Percentiles rank a stretch among this genome's conserved stretches.
phyloP scores from a whole-genome alignment of 1,140 invertebrate genomes.

The Ceratoteleas bidentatus region DNA sequence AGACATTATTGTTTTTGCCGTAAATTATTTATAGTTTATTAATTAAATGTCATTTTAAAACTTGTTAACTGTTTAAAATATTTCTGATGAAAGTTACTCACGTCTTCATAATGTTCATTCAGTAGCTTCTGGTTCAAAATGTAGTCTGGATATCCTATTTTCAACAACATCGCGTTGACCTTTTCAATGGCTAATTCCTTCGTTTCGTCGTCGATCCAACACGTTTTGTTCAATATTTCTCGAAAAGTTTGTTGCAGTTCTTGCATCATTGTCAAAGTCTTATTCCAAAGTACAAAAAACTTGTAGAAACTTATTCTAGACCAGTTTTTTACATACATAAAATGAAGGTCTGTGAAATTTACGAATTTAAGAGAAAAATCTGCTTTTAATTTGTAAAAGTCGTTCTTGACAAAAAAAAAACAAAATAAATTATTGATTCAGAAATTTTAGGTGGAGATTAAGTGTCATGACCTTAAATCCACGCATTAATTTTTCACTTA shows the following conservation, averaged over 20 bases:
- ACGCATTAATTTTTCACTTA: too few species aligned
- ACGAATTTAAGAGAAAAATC: too few species aligned
- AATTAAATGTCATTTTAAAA: conserved; percentile 1
- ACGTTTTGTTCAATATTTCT: conserved; percentile 85
- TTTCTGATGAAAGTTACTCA: conserved; percentile 77
- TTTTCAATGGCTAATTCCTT: conserved; percentile 90
- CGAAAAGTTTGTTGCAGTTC: conserved; percentile 89
- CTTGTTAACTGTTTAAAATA: too few species aligned
- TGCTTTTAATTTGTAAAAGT: neutral
- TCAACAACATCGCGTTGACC: conserved; percentile 89
- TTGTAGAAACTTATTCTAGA: too few species aligned
- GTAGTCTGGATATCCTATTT: conserved; percentile 94
- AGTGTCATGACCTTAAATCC: too few species aligned
- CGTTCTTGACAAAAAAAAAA: neutral
- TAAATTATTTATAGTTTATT: neutral
- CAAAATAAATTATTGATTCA: too few species aligned
- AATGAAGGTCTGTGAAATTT: too few species aligned
- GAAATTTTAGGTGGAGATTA: too few species aligned
- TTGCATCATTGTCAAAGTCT: conserved; percentile 93
- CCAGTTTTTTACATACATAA: too few species aligned
- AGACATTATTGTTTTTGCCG: too few species aligned
- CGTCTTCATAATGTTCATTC: conserved; percentile 88
- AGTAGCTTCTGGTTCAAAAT: conserved; percentile 88
- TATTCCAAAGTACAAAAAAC: neutral
- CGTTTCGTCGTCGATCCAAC: conserved; percentile 93